Conservation (phyloP, 2,113 vertebrate species). For the Mirounga angustirostris region DNA sequence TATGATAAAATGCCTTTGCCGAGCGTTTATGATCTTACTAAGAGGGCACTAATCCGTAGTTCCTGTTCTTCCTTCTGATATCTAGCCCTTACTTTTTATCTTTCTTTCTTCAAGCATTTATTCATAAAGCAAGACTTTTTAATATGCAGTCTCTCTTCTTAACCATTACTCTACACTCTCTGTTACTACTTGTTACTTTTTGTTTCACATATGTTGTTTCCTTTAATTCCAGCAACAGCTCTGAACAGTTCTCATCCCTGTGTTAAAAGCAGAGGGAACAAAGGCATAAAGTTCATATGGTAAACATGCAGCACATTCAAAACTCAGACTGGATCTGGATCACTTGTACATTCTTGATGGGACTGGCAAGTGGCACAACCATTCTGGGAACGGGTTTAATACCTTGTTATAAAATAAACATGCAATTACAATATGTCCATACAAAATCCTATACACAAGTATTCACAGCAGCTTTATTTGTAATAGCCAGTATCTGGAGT, state of each 20-base stretch:
- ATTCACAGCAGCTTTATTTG: constrained; percentile 23
- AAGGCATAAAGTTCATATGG: neutral
- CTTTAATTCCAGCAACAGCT: neutral
- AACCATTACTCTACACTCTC: neutral
- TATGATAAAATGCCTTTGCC: neutral
- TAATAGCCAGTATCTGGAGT: neutral
- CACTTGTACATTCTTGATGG: neutral
- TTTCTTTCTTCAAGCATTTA: neutral
- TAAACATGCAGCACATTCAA: neutral
- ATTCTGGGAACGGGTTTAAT: neutral
- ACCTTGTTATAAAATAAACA: constrained; percentile 17
- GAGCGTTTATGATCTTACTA: constrained; percentile 1
- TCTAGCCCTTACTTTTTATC: neutral
- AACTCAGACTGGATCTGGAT: neutral
- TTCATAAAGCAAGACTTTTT: neutral
- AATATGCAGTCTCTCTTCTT: neutral
- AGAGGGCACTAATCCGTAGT: neutral
- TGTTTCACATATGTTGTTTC: neutral
- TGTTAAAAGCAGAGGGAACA: constrained; percentile 44
- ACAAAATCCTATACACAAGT: neutral
- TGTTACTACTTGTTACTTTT: constrained; percentile 16
- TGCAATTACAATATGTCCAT: neutral
- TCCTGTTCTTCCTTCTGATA: constrained; percentile 23
- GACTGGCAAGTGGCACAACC: neutral
- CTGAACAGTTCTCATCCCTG: neutral